These are phyloP conservation scores for Chrysochloris asiatica DNA, from an alignment of 2,113 vertebrate genomes.

Conservation along the genomic window DNA sequence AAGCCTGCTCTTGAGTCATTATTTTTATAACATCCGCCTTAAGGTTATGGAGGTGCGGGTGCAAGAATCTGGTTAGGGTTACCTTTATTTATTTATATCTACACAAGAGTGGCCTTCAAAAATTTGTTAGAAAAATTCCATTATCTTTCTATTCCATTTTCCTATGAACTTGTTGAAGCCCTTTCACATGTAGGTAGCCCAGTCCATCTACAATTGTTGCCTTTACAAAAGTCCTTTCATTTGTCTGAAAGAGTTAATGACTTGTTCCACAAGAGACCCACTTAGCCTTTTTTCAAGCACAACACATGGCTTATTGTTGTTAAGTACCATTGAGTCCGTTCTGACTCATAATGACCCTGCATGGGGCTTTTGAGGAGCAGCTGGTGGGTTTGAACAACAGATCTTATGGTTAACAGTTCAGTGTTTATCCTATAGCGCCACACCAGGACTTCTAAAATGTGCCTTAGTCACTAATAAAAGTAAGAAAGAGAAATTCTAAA, in stretches of 20 bases:
- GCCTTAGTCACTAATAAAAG: slow-evolving; percentile 46
- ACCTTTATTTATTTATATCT: neutral
- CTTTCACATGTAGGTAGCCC: neutral
- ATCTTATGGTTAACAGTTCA: no score
- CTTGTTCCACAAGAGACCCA: neutral
- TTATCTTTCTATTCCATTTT: no score
- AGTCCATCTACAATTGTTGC: neutral
- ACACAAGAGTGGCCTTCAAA: neutral
- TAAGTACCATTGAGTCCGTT: no score
- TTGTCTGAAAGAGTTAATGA: slow-evolving; percentile 54
- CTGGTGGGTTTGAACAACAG: no score
- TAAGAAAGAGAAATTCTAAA: slow-evolving; percentile 20
- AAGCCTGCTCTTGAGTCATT: no score
- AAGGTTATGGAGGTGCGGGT: neutral
- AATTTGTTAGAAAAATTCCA: no score
- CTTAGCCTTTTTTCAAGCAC: neutral
- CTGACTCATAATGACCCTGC: no score
- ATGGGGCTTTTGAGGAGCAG: no score
- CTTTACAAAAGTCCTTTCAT: slow-evolving; percentile 1
- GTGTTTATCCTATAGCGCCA: no score
- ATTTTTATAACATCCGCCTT: no score
- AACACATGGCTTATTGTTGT: neutral
- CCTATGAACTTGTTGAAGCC: no score
- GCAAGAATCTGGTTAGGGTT: neutral
- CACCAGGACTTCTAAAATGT: no score